Base-by-base conservation (phyloP, 2,113 vertebrate species). In the Nestor notabilis region DNA sequence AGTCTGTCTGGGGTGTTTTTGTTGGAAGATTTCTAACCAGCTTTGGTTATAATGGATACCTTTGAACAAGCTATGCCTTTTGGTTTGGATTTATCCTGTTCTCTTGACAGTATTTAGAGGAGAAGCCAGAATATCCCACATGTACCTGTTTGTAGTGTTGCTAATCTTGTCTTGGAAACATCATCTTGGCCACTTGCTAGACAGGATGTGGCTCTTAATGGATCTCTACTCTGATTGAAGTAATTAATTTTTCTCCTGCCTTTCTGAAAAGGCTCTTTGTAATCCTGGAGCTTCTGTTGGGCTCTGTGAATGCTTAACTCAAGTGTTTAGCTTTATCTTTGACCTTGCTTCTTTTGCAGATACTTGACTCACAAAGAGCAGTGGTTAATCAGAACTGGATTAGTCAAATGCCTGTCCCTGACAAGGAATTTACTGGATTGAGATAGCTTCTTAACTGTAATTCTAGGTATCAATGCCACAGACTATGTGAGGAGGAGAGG, bases 381-480 rank as follows among this genome's bases (percentile, higher is more conserved):
- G 58, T 83, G 41, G 65, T 91, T 97, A 92, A 96, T 96, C 81
- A 44, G 37, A 65, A 66, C 77, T 63, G 80, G 96, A 89, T 96
- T 96, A 97, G 87, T 92, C 68, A 95, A 95, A 93, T 89, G 89
- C 74, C 61, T 82, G 91, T 89, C 94, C 95, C 78, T 97, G 94
- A 92, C 81, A 49, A 94, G 90, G 95, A 95, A 96, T 97, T 96
- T 95, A 91, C 61, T 74, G 81, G 83, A 87, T 77, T 91, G 74
- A 87, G 81, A 85, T 79, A 82, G 41, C 61, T 95, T 84, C 80
- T 87, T 76, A 82, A 63, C 89, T 84, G 88, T 90, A 93, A 79
- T 58, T 70, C 5, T 69, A 11, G 80, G 46, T 89, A 72, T 79
- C 86, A 89, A n/a, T 77, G 71, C 28, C 47, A n/a, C 41, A 33